Evolutionary conservation across 37 sponge, comb jelly and placozoan species (phyloP).

Genomic region (Cladorhizidae sp.): DNA sequence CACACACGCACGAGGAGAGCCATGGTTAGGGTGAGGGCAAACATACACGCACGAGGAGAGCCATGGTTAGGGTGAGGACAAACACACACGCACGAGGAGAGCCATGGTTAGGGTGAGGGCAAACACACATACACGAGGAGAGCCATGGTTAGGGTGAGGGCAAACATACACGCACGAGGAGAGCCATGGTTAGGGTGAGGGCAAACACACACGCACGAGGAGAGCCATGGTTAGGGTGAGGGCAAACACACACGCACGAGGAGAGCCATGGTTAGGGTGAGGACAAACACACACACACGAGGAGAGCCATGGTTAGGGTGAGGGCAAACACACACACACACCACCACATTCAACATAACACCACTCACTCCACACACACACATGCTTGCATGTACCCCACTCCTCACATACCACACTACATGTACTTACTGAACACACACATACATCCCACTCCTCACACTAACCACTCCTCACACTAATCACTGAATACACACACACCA

Average conservation of each 20-base stretch:
- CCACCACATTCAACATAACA: background rate
- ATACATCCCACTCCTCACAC: background rate
- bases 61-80: too few species aligned
- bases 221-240: too few species aligned
- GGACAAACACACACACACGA: background rate
- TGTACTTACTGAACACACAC: background rate
- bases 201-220: background rate
- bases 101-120: too few species aligned
- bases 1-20: background rate
- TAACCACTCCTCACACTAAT: background rate
- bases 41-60: background rate
- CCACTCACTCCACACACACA: constrained; percentile 12
- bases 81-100: background rate
- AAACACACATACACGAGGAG: background rate
- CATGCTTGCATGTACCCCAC: background rate
- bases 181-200: too few species aligned
- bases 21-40: too few species aligned
- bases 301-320: background rate
- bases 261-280: too few species aligned
- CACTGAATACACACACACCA: background rate
- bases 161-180: background rate
- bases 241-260: background rate
- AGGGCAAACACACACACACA: background rate
- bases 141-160: too few species aligned
- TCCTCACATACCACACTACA: background rate